These are phyloP conservation scores for Gryllus longicercus DNA, from an alignment of 2,888 invertebrate genomes.

Conservation along the genomic window DNA sequence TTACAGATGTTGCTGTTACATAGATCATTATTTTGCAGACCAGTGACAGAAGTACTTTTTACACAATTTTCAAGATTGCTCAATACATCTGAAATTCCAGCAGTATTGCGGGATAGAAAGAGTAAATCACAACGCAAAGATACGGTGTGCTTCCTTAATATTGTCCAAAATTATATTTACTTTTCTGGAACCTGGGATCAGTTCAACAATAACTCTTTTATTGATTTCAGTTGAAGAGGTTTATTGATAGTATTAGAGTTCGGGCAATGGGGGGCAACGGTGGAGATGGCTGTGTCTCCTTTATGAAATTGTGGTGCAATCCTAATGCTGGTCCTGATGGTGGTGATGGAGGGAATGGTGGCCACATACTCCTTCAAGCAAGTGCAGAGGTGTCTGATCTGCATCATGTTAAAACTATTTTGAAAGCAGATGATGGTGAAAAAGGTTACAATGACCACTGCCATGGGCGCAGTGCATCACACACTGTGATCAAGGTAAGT, in stretches of 20 bases:
- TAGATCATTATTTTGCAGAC: no score
- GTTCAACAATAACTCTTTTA: no score
- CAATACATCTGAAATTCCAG: neutral
- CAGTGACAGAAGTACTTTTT: neutral
- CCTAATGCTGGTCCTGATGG: slow-evolving; percentile 93
- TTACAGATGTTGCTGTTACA: no score
- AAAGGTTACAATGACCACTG: slow-evolving; percentile 72
- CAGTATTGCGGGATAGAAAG: neutral
- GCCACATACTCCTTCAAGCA: slow-evolving; percentile 84
- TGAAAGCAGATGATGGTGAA: slow-evolving; percentile 66
- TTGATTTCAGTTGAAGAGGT: slow-evolving; percentile 54
- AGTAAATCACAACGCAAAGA: slow-evolving; percentile 6
- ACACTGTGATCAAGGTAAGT: slow-evolving; percentile 57
- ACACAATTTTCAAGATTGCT: neutral
- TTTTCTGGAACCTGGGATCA: neutral
- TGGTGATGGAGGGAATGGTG: slow-evolving; percentile 95
- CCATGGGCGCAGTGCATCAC: slow-evolving; percentile 75
- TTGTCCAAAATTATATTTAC: slow-evolving; percentile 11
- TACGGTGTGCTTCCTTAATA: slow-evolving; percentile 20
- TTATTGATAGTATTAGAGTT: slow-evolving; percentile 68
- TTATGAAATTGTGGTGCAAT: slow-evolving; percentile 75
- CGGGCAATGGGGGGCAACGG: slow-evolving; percentile 79
- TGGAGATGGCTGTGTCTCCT: slow-evolving; percentile 89
- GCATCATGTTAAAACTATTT: slow-evolving; percentile 58
- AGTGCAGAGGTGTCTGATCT: slow-evolving; percentile 66